Evolutionary conservation across 2,797 vertebrate genomes (phyloP).

Genomic region (Champsocephalus esox): DNA sequence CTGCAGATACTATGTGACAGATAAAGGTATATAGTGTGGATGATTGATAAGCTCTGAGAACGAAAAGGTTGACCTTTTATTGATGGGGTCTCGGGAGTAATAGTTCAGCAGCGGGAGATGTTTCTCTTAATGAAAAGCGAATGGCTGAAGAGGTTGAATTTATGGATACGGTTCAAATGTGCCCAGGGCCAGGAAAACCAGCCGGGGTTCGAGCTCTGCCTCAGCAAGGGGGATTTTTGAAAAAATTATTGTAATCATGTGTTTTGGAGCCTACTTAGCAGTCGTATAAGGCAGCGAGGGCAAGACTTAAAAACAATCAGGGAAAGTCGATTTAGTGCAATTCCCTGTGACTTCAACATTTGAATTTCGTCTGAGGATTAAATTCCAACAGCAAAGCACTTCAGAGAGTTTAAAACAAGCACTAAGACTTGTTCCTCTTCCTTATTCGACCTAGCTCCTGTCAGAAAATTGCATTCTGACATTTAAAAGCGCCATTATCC

Average conservation of each 20-base stretch:
- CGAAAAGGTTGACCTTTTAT: constrained; percentile 63
- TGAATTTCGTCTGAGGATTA: constrained; percentile 46
- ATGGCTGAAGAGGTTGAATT: constrained; percentile 62
- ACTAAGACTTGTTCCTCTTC: constrained; percentile 30
- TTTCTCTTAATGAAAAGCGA: constrained; percentile 66
- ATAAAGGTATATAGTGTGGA: constrained; percentile 37
- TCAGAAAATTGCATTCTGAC: constrained; percentile 19
- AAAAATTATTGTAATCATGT: constrained; percentile 39
- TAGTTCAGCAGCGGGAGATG: constrained; percentile 41
- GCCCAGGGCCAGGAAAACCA: constrained; percentile 28
- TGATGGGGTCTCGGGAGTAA: constrained; percentile 60
- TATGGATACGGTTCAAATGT: constrained; percentile 69
- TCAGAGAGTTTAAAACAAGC: constrained; percentile 46
- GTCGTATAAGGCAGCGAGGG: constrained; percentile 17
- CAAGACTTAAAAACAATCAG: constrained; percentile 31
- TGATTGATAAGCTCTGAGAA: constrained; percentile 57
- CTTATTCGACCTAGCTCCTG: constrained; percentile 23
- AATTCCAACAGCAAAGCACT: constrained; percentile 54
- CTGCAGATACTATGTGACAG: constrained; percentile 35
- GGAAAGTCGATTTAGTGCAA: constrained; percentile 46
- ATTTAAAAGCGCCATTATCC: constrained; percentile 30
- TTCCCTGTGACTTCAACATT: constrained; percentile 37
- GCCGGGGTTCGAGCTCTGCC: not conserved
- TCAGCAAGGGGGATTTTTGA: constrained; percentile 37
- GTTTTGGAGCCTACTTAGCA: constrained; percentile 32